Base-by-base conservation (phyloP, 2,888 invertebrate genomes). In the Drosophila rellima region DNA sequence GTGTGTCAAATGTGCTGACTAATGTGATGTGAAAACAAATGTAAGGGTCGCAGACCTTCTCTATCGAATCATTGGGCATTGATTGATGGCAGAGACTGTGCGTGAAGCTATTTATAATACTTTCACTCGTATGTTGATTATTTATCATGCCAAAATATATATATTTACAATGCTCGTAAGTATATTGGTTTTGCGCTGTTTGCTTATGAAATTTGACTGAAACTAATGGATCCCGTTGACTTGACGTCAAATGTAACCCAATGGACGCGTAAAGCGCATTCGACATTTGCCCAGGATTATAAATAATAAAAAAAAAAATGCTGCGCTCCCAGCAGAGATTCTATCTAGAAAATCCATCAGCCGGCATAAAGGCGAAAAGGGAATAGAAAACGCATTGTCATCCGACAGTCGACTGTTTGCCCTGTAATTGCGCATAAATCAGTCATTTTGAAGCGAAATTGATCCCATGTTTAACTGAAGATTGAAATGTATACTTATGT, bases 51-150 rank as follows among this genome's bases (percentile, higher is more conserved):
- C 68, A 60, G 45, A 64, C 56, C 61, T 51, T 33, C 20, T 47
- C 52, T 40, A 31, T 44, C 45, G 20, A 29, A 67, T 59, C 47
- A 52, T 52, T 60, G 61, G 44, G 51, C 75, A 84, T 87, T 89
- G 83, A 84, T 89, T 87, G 83, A 84, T 84, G 89, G 71, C 69
- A 57, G 42, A 61, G 45, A 54, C 70, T 60, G 62, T 62, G 61
- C 44, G 68, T 68, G 61, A 78, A 63, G 76, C 88, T 84, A 84
- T 84, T 89, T 87, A 84, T 89, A 83, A 88, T 80, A 35, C 56
- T 45, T 64, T 66, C 60, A 89, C 57, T 70, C 31, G 77, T 65
- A 87, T 83, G 85, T 74, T 87, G 89, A 89, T 84, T 89, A 84
- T 83, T 88, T 86, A 73, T 78, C 66, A 56, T 71, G 64, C 71